phyloP scores from a whole-genome alignment of 2,797 vertebrate species.

The Danio jaintianensis region DNA sequence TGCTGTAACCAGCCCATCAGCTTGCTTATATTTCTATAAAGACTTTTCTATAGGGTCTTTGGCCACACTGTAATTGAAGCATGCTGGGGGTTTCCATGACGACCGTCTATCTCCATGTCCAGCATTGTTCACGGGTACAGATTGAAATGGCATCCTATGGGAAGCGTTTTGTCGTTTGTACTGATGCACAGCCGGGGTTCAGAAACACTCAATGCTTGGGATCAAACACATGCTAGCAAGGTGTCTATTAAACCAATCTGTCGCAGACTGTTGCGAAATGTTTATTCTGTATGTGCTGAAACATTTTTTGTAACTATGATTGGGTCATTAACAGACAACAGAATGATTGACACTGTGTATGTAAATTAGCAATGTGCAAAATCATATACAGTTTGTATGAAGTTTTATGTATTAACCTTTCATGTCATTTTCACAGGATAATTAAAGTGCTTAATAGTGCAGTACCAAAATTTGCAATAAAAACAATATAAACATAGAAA shows the following conservation, averaged over 20 bases:
- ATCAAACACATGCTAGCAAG: conserved; percentile 62
- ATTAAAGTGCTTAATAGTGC: too few species aligned
- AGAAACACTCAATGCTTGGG: conserved; percentile 67
- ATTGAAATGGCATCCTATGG: conserved; percentile 79
- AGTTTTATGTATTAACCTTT: too few species aligned
- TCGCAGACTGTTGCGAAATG: too few species aligned
- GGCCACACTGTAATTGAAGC: conserved; percentile 69
- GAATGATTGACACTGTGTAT: too few species aligned
- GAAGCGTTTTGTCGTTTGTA: conserved; percentile 73
- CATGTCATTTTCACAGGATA: too few species aligned
- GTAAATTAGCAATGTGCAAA: too few species aligned
- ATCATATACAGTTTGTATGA: too few species aligned
- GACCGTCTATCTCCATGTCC: conserved; percentile 70
- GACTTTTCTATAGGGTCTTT: conserved; percentile 62
- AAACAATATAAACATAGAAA: too few species aligned
- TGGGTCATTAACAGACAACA: too few species aligned
- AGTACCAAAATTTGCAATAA: too few species aligned
- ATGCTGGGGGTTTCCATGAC: conserved; percentile 76
- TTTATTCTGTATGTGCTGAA: too few species aligned
- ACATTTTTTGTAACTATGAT: too few species aligned
- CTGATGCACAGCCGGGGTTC: conserved; percentile 69
- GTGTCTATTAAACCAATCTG: background rate
- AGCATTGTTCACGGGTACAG: conserved; percentile 70
- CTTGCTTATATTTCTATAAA: conserved; percentile 26
- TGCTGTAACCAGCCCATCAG: conserved; percentile 22